Base-by-base conservation (phyloP, 2,797 vertebrate genomes). In the Bradypodion ventrale region DNA sequence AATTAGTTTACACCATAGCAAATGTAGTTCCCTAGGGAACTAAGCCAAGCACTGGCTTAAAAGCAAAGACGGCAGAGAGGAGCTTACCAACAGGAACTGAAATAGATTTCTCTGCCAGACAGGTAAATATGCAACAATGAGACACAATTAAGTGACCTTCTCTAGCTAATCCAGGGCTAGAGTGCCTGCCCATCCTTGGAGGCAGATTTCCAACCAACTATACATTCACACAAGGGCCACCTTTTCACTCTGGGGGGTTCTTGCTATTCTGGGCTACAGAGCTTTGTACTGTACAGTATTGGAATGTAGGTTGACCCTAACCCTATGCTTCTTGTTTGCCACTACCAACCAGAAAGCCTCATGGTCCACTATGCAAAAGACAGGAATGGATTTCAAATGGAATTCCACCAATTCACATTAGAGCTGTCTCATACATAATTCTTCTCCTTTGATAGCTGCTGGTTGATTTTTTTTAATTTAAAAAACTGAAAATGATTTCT, bases 371-470 rank as follows among this genome's bases (percentile, higher is more conserved):
- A 4, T 65, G 69, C 60, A 79, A 80, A 56, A 66, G n/a, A 7
- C 25, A 66, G 46, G 59, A 79, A 65, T 75, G 42, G 2, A 66
- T 90, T 88, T 77, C 16, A 81, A 83, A 89, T 86, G 73, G 23
- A 75, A 82, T 84, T 1, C 25, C 66, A 29, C 6, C 37, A 77
- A 83, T 80, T 85, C n/a, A 60, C 78, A n/a, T 72, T 15, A 29
- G n/a, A 0, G 3, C 84, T 72, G 80, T 84, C 25, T 1, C 70
- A 40, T 62, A 8, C 29, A 29, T 32, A 4, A 49, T 75, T 9
- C 5, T 52, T 32, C 19, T 40, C 40, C 7, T 89, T 83, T 78
- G 78, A 86, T 88, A 68, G 12, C 2, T 65, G 0, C 46, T 2
- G 62, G 52, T 74, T 89, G 6, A 6, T 21, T 85, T 78, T 23